Percentiles rank a stretch among this genome's conserved stretches.
Conservation (phyloP, 2,113 vertebrate species). For the Atherinomorus stipes region DNA sequence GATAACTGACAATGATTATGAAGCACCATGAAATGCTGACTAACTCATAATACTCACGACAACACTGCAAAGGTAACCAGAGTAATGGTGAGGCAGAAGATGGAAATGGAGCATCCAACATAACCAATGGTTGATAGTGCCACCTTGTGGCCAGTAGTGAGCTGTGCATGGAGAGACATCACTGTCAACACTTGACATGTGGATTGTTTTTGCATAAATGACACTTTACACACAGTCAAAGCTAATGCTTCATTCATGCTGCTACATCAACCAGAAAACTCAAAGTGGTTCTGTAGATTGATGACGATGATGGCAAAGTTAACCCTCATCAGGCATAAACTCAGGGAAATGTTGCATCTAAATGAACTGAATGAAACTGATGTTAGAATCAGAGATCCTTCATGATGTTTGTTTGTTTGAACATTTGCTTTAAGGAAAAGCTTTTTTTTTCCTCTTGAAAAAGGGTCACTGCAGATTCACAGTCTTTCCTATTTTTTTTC, state of each 20-base stretch:
- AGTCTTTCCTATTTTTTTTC: neutral
- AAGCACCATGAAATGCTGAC: neutral
- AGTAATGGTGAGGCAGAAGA: slow-evolving; percentile 91
- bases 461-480: neutral
- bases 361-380: neutral
- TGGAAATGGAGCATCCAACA: slow-evolving; percentile 93
- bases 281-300: slow-evolving; percentile 7
- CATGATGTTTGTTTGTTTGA: neutral
- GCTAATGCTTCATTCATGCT: neutral
- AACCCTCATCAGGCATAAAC: slow-evolving; percentile 2
- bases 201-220: neutral
- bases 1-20: neutral
- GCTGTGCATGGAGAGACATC: slow-evolving; percentile 78
- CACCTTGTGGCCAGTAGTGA: slow-evolving; percentile 88
- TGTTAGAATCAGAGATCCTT: neutral
- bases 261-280: slow-evolving; percentile 13
- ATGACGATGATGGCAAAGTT: slow-evolving; percentile 15
- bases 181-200: slow-evolving; percentile 5
- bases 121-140: slow-evolving; percentile 96
- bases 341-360: neutral
- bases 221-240: neutral
- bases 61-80: slow-evolving; percentile 93
- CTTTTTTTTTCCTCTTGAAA: neutral
- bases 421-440: neutral
- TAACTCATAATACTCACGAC: slow-evolving; percentile 88